A percentile compares a stretch with the other conserved stretches of the same genome.
These are phyloP conservation scores for Hystrix cristata DNA, from an alignment of 2,113 vertebrate species.

Conservation along the genomic window DNA sequence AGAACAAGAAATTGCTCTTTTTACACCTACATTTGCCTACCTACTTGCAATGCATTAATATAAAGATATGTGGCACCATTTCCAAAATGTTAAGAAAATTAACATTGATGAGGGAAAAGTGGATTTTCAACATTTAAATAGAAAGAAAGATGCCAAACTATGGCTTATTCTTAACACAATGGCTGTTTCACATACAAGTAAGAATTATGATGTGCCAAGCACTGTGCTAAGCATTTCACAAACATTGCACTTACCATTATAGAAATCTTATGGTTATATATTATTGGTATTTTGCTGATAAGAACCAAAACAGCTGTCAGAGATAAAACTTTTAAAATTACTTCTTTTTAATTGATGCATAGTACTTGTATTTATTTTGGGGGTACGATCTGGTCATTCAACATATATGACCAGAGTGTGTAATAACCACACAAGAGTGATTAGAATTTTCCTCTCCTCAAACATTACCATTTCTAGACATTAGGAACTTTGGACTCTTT, in stretches of 20 bases:
- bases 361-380: neutral
- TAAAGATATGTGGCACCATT: slow-evolving; percentile 15
- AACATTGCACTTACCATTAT: neutral
- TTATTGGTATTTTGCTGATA: neutral
- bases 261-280: neutral
- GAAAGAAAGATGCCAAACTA: slow-evolving; percentile 9
- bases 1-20: slow-evolving; percentile 77
- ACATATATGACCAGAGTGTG: neutral
- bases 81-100: slow-evolving; percentile 72
- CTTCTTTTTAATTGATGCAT: neutral
- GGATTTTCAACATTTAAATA: slow-evolving; percentile 64
- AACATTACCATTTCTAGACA: no score
- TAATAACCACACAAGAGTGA: neutral
- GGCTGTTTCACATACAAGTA: neutral
- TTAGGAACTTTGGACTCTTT: neutral
- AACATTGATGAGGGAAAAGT: neutral
- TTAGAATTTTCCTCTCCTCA: neutral
- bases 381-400: neutral
- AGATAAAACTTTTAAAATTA: neutral
- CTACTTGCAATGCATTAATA: slow-evolving; percentile 71
- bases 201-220: slow-evolving; percentile 41
- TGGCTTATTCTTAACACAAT: slow-evolving; percentile 10
- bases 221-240: slow-evolving; percentile 37
- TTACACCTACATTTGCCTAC: slow-evolving; percentile 59
- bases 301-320: neutral